phyloP scores from a whole-genome alignment of 2,113 vertebrate species.

The Larimichthys polyactis region DNA sequence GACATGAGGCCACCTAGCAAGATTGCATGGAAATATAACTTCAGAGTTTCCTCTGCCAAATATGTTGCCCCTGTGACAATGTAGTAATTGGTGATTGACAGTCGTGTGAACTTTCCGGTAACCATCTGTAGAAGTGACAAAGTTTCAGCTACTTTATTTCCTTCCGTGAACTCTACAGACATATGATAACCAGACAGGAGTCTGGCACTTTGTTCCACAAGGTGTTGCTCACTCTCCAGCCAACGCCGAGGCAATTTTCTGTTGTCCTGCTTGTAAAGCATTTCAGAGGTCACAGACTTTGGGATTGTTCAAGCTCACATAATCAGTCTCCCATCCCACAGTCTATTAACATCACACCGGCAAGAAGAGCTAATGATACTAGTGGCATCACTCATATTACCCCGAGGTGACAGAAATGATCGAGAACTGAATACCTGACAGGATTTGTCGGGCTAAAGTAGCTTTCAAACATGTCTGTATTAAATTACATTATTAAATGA shows the following conservation, averaged over 20 bases:
- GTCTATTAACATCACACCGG: background rate
- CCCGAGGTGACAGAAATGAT: background rate
- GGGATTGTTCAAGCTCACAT: background rate
- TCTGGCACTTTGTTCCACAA: slow-evolving; percentile 53
- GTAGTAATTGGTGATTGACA: slow-evolving; percentile 52
- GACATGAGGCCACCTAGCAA: slow-evolving; percentile 54
- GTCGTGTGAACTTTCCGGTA: slow-evolving; percentile 50
- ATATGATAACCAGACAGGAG: slow-evolving; percentile 45
- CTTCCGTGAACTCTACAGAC: slow-evolving; percentile 36
- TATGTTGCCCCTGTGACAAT: slow-evolving; percentile 4
- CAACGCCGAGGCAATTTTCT: slow-evolving; percentile 17
- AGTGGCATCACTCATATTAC: background rate
- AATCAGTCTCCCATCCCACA: background rate
- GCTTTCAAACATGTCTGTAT: slow-evolving; percentile 24
- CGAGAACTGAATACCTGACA: background rate
- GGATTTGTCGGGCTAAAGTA: slow-evolving; percentile 23
- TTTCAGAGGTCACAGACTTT: slow-evolving; percentile 22
- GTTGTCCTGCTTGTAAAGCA: background rate
- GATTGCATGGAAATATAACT: slow-evolving; percentile 16
- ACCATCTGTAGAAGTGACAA: slow-evolving; percentile 45
- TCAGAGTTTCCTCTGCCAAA: slow-evolving; percentile 12
- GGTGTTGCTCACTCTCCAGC: slow-evolving; percentile 9
- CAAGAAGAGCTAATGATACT: slow-evolving; percentile 12
- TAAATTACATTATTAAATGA: slow-evolving; percentile 36
- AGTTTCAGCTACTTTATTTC: slow-evolving; percentile 45